Percentiles rank a stretch among this genome's conserved stretches.
Conservation (phyloP, 2,888 invertebrate genomes). For the Eupithecia tripunctaria region DNA sequence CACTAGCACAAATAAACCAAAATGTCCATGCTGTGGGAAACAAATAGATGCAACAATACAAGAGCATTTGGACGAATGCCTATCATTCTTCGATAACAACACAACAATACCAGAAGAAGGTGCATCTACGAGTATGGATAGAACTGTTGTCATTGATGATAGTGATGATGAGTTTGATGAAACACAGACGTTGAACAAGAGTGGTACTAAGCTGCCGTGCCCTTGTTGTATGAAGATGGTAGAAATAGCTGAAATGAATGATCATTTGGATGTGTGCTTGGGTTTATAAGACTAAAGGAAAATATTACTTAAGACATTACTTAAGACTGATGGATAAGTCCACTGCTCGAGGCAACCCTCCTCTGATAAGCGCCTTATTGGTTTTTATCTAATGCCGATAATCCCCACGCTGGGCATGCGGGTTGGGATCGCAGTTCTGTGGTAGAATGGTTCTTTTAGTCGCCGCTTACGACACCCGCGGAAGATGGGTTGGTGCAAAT, state of each 20-base stretch:
- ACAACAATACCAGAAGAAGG: constrained; percentile 69
- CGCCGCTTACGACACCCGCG: too few species aligned
- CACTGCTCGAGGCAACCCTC: too few species aligned
- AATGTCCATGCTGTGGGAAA: constrained; percentile 77
- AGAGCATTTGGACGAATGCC: constrained; percentile 81
- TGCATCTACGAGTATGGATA: constrained; percentile 56
- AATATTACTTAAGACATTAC: not conserved
- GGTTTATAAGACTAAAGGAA: constrained; percentile 36
- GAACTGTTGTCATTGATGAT: constrained; percentile 63
- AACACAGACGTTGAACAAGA: constrained; percentile 68
- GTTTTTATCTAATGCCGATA: too few species aligned
- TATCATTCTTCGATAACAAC: constrained; percentile 74
- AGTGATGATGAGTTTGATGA: constrained; percentile 70
- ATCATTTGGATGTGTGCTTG: constrained; percentile 83
- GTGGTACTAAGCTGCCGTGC: constrained; percentile 81
- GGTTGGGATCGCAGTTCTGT: too few species aligned
- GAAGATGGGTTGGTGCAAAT: too few species aligned
- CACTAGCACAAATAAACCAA: constrained; percentile 51
- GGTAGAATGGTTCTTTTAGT: too few species aligned
- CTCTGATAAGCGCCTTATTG: too few species aligned
- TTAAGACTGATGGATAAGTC: not conserved
- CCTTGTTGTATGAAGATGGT: constrained; percentile 85
- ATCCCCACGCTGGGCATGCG: too few species aligned
- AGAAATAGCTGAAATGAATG: constrained; percentile 81
- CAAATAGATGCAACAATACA: constrained; percentile 62